Conservation (phyloP, 2,888 invertebrate genomes). For the Chaetogeoica ovagalla region DNA sequence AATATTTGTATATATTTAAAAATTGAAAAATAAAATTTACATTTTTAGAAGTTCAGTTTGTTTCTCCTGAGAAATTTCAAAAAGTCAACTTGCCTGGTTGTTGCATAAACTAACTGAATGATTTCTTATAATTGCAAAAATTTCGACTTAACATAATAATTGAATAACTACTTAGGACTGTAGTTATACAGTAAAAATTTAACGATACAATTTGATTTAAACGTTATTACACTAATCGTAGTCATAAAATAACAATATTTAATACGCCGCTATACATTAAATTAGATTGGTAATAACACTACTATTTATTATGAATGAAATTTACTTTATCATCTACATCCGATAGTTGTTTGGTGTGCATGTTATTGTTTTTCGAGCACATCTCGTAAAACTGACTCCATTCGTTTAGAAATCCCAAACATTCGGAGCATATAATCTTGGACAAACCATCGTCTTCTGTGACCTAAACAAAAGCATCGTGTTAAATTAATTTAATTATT, state of each 20-base stretch:
- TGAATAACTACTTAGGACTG: no score
- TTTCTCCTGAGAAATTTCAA: no score
- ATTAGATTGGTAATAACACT: background rate
- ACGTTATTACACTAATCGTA: background rate
- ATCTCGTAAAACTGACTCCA: conserved; percentile 54
- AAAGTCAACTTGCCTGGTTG: background rate
- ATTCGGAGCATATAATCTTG: conserved; percentile 54
- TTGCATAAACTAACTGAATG: background rate
- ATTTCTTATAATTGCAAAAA: no score
- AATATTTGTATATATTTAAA: no score
- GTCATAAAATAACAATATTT: background rate
- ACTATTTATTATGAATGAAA: conserved; percentile 2
- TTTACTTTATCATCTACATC: conserved; percentile 50
- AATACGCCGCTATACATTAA: background rate
- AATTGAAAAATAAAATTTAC: no score
- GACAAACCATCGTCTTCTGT: conserved; percentile 55
- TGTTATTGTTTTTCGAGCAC: conserved; percentile 53
- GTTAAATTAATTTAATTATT: background rate
- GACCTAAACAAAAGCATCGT: conserved; percentile 48
- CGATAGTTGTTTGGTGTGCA: conserved; percentile 27
- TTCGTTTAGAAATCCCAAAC: conserved; percentile 49
- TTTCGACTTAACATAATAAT: no score
- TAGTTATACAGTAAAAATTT: no score
- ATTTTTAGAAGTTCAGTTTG: no score
- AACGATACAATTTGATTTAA: background rate